These are phyloP conservation scores for Galerucella pusilla DNA, from an alignment of 2,888 invertebrate species.

Conservation along the genomic window DNA sequence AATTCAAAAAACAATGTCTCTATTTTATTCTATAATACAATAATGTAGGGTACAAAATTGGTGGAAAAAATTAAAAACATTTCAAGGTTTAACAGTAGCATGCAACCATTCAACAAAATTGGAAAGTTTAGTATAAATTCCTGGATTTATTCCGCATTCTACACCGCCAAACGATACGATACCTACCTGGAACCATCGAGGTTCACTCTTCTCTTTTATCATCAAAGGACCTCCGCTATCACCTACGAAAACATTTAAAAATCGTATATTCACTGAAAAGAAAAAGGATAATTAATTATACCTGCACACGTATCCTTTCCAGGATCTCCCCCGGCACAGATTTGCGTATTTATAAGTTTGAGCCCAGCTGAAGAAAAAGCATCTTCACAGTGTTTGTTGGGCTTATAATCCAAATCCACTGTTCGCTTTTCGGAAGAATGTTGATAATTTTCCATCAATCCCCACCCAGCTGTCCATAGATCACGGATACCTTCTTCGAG, in stretches of 20 bases:
- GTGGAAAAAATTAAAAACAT: background rate
- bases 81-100: conserved; percentile 9
- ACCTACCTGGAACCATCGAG: background rate
- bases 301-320: conserved; percentile 1
- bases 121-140: background rate
- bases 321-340: background rate
- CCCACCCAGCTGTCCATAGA: background rate
- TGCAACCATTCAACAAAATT: conserved; percentile 1
- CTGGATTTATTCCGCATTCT: background rate
- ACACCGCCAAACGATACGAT: background rate
- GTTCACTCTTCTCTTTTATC: background rate
- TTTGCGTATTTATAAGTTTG: conserved; percentile 1
- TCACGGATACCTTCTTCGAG: background rate
- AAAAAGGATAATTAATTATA: background rate
- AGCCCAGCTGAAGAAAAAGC: background rate
- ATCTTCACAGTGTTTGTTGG: background rate
- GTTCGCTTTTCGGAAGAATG: background rate
- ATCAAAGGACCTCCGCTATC: conserved; percentile 9
- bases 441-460: background rate
- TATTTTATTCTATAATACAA: no score
- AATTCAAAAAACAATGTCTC: no score
- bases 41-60: no score
- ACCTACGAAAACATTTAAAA: background rate
- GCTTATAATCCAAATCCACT: background rate
- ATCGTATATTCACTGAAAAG: background rate